Conservation (phyloP, 2,113 vertebrate species). For the Stercorarius parasiticus region DNA sequence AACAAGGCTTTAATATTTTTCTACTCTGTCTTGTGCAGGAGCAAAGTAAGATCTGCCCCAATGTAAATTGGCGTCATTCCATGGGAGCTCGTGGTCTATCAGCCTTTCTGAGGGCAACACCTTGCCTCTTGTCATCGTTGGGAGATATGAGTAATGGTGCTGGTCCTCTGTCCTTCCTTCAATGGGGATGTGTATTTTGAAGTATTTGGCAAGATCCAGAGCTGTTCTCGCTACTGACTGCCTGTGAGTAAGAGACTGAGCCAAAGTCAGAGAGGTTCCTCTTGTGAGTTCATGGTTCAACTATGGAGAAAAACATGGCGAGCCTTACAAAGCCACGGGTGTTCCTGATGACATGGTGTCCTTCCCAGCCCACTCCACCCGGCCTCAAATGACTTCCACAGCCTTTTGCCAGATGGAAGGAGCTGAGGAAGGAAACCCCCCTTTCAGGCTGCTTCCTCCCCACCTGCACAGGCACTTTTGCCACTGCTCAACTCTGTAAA, state of each 20-base stretch:
- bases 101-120: not conserved
- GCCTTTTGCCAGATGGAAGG: not conserved
- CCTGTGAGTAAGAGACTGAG: rapidly evolving
- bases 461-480: not conserved
- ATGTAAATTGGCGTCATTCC: rapidly evolving
- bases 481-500: not conserved
- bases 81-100: not conserved
- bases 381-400: not conserved
- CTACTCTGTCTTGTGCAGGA: not conserved
- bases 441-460: not conserved
- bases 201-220: not conserved
- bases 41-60: not conserved
- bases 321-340: rapidly evolving
- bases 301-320: rapidly evolving
- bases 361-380: not conserved
- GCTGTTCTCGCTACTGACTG: not conserved
- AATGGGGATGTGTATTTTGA: not conserved
- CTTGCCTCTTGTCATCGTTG: rapidly evolving
- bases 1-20: not conserved
- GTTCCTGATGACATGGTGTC: not conserved
- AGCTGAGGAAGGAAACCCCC: not conserved
- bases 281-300: not conserved
- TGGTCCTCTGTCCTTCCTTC: not conserved
- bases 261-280: not conserved
- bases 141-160: rapidly evolving